Evolutionary conservation across 2,113 vertebrate genomes (phyloP), one percentile per base, ranked within the genome.

Genomic region (Butorides virescens): DNA sequence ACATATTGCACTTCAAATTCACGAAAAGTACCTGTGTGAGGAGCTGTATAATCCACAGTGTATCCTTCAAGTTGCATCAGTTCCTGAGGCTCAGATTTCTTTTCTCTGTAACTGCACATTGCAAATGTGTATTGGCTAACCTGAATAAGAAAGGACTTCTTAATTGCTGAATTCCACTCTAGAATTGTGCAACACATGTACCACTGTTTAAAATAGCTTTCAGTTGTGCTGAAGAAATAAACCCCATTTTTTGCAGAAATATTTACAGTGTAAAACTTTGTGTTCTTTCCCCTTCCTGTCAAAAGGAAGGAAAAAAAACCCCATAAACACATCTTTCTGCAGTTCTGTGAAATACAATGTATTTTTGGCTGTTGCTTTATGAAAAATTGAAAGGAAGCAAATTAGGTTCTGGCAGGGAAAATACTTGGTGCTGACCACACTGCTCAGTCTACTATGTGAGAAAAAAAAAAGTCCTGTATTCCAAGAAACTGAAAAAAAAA

Each of bases 121-220:
- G 99, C 99, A 95, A 99, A 99, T 8, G 99, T 99, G 95, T 99
- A 99, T 92, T 99, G 99, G 97, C 99, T 99, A 81, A 99, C 99
- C 99, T 99, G 98, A 85, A 73, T 21, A 91, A 95, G 90, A 92
- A 95, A 97, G 70, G 16, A 92, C 68, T 92, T 93, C 30, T 80
- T 88, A 96, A 90, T 86, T 67, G 74, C 22, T 74, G 34, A 47
- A 91, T 59, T 77, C 34, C 26, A 87, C 86, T 91, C 44, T 59
- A 88, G n/a, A 92, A 78, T 13, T 61, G 25, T 27, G 10, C 23
- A 81, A 78, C 8, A 81, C 44, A 46, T 2, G 2, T 39, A 73
- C 13, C 7, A 36, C 7, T 17, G 32, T 56, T 92, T 61, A 90
- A 71, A 92, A 46, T 29, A 75, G 39, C 3, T 75, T 71, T 87